phyloP scores from a whole-genome alignment of 1,140 invertebrate species.

The Metopolophium dirhodum region DNA sequence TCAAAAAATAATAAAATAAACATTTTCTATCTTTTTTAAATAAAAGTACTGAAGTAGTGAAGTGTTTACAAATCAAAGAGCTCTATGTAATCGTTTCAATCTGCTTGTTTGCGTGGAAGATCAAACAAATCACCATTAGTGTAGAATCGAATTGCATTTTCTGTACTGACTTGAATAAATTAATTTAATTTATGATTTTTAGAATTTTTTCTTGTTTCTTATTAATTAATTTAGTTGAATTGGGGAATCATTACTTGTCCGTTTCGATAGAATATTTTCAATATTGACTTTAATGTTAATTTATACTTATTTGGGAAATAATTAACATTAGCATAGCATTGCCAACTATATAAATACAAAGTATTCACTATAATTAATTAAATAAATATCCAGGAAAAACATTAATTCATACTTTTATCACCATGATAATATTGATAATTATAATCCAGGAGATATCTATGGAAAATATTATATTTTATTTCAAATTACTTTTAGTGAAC shows the following conservation, averaged over 20 bases:
- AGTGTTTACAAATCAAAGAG: neutral
- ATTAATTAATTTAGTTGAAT: neutral
- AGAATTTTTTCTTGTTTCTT: neutral
- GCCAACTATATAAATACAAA: neutral
- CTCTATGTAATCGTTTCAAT: conserved; percentile 13
- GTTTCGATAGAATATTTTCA: neutral
- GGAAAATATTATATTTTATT: neutral
- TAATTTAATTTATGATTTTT: neutral
- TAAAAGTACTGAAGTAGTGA: neutral
- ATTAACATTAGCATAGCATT: neutral
- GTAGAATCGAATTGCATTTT: neutral
- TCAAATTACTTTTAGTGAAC: neutral
- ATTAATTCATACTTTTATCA: no score
- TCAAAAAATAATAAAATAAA: neutral
- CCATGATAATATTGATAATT: neutral
- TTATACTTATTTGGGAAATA: neutral
- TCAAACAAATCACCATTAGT: conserved; percentile 31
- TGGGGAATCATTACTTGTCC: neutral
- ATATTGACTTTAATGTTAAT: neutral
- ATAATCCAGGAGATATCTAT: neutral
- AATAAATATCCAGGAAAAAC: neutral
- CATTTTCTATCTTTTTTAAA: neutral
- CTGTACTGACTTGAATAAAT: neutral
- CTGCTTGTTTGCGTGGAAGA: neutral
- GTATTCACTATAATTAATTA: neutral